These are phyloP conservation scores for Pogoniulus pusillus DNA, from an alignment of 2,797 vertebrate species.

Conservation along the genomic window DNA sequence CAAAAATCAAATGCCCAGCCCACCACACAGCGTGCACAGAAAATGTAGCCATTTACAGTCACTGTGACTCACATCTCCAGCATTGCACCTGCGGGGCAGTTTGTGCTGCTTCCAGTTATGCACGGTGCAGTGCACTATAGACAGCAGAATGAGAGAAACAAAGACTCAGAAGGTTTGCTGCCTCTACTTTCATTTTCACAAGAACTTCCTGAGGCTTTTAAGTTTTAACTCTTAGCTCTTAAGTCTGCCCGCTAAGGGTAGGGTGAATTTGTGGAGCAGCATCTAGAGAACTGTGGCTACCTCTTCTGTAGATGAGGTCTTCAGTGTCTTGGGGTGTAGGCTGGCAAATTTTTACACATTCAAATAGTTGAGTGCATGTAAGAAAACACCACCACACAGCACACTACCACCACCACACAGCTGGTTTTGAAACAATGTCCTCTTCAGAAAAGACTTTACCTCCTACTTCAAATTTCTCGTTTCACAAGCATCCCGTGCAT, in stretches of 20 bases:
- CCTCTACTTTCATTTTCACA: background rate
- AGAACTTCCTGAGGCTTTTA: background rate
- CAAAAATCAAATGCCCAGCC: background rate
- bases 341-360: background rate
- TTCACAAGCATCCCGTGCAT: background rate
- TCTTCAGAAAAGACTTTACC: background rate
- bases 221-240: background rate
- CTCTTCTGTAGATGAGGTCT: background rate
- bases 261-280: background rate
- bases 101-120: background rate
- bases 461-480: background rate
- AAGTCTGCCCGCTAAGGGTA: background rate
- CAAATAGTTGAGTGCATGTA: fast-evolving
- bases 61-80: background rate
- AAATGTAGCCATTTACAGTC: background rate
- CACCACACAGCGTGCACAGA: background rate
- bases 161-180: background rate
- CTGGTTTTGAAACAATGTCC: background rate
- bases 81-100: background rate
- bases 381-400: background rate
- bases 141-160: background rate
- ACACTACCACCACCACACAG: background rate
- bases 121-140: background rate
- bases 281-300: background rate
- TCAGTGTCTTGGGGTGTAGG: background rate